Conservation (phyloP, 2,797 vertebrate species). For the Ibycter americanus region DNA sequence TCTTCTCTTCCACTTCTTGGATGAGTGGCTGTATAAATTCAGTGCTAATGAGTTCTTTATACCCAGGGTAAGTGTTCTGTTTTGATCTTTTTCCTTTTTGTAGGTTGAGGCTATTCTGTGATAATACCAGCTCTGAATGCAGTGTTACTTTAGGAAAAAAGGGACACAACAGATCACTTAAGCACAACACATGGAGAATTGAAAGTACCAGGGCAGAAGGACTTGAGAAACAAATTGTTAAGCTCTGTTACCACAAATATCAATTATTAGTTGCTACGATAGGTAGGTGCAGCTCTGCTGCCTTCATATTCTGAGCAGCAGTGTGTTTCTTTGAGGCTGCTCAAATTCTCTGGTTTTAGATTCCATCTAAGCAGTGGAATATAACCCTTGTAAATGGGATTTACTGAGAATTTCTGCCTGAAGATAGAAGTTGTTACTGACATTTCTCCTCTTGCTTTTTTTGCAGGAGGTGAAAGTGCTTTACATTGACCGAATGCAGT, state of each 20-base stretch:
- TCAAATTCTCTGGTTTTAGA: not conserved
- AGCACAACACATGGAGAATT: not conserved
- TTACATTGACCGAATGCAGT: slow-evolving; percentile 84
- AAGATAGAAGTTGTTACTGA: not conserved
- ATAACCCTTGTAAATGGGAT: not conserved
- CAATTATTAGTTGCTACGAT: not conserved
- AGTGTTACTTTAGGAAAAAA: not conserved
- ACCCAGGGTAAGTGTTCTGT: slow-evolving; percentile 85
- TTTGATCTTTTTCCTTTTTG: not conserved
- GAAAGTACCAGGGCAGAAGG: not conserved
- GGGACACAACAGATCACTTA: not conserved
- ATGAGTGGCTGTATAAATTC: slow-evolving; percentile 98
- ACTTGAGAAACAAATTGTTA: not conserved
- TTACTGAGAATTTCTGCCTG: not conserved
- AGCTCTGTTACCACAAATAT: not conserved
- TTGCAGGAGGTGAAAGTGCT: slow-evolving; percentile 94
- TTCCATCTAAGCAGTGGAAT: not conserved
- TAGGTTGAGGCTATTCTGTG: not conserved
- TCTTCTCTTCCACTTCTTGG: slow-evolving; percentile 93
- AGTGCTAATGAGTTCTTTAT: slow-evolving; percentile 93
- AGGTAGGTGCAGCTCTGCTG: not conserved
- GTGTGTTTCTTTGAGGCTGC: not conserved
- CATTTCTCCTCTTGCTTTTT: not conserved
- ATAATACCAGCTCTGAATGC: not conserved
- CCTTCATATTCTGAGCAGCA: not conserved